Base-by-base conservation (phyloP, 2,888 invertebrate genomes). In the Lithosia quadra region DNA sequence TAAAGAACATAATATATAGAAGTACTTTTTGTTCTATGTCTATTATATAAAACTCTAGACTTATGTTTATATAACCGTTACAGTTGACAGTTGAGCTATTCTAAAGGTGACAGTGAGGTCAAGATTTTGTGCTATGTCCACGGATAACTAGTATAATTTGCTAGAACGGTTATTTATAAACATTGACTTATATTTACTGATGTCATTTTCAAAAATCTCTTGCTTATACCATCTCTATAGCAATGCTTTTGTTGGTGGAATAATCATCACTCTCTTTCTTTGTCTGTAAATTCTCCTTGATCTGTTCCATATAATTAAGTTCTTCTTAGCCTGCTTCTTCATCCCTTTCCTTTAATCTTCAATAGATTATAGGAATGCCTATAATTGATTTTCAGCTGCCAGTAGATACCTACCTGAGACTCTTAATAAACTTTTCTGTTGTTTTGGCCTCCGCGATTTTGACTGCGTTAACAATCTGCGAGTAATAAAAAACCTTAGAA, bases 1-100 rank as follows among this genome's bases (percentile, higher is more conserved):
- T 68, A 67, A 59, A 56, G 28, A 62, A 62, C 65, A 63, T 65
- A 65, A 13, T n/a, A n/a, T 28, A 18, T 49, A n/a, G n/a, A 49
- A 1, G 15, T 43, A 49, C 49, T 1, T 49, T 49, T 49, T 43
- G 18, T 43, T 43, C 43, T 43, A 18, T 10, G 18, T 18, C 4
- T n/a, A n/a, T n/a, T n/a, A n/a, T 60, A 28, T 55, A 60, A 24
- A 55, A 67, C 18, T 62, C 28, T 56, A 58, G 63, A 24, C 10
- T 33, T 43, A 56, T 62, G 43, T 57, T 62, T 58, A 9, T 22
- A 13, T 10, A 8, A 61, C 61, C 33, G 56, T 56, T 66, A 66
- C 5, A 9, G 15, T 22, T 53, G 60, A 65, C 49, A 18, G 33
- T 60, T 7, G 15, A 21, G 22, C 22, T 1, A 67, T 67, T 62